Evolutionary conservation across 2,113 vertebrate species (phyloP), one percentile per base, ranked within the genome.

Genomic region (Leiothrix lutea): DNA sequence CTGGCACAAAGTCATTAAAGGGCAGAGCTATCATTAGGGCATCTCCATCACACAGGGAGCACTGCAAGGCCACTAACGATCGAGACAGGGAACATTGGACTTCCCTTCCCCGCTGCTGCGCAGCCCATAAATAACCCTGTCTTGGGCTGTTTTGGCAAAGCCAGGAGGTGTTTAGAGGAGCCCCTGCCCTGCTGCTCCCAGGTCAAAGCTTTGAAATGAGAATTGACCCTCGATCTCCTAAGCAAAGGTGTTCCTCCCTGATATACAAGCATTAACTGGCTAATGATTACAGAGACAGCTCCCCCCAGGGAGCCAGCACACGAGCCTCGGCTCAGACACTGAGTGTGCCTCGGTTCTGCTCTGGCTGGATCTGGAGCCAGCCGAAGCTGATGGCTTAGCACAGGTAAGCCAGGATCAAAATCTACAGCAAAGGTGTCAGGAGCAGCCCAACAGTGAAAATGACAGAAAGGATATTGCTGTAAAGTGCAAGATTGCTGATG

Each of bases 1-100:
- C 94, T 23, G 72, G 81, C 75, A 96, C 86, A 92, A 94, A 90
- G 88, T 90, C 92, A 78, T 96, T 95, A 92, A 86, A 88, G 90
- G 92, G 69, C 92, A 95, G 86, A 92, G 86, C 82, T 88, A 92
- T 90, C 65, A 2, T 54, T 83, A 93, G 88, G 86, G 71, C 95
- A 93, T 84, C 95, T 86, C 95, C 67, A 88, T 88, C 81, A 86
- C 96, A 72, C 66, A 86, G 94, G 73, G 93, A 95, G 66, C 90
- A 80, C 80, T 72, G 77, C 90, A 72, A 95, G 95, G 94, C 88
- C 95, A 86, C 64, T 60, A 94, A 95, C 58, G 80, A 95, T 94
- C 80, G 29, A 93, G 86, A 78, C 88, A 90, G 95, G 60, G 75
- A 88, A 90, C 94, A 92, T 29, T 12, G 75, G 80, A 93, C 88